Percentiles rank a stretch among this genome's conserved stretches.
These are phyloP conservation scores for Latrodectus hesperus DNA, from an alignment of 2,888 invertebrate genomes.

Conservation along the genomic window DNA sequence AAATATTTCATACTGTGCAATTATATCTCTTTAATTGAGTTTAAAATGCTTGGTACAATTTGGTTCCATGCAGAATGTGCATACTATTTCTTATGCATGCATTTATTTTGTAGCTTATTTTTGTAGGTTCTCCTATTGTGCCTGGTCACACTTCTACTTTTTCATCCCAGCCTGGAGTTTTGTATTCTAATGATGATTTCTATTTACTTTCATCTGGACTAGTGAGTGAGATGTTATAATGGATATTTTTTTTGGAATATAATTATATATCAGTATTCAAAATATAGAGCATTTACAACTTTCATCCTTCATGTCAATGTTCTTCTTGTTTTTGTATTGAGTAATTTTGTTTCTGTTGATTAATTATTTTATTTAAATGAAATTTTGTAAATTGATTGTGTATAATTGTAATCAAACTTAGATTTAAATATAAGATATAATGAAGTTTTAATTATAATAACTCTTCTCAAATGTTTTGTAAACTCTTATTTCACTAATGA, in stretches of 20 bases:
- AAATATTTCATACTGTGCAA: too few species aligned
- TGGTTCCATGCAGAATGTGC: too few species aligned
- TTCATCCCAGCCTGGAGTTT: constrained; percentile 86
- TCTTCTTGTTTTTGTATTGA: too few species aligned
- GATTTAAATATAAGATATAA: background rate
- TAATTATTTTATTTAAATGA: background rate
- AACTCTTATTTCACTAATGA: background rate
- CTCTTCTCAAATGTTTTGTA: background rate
- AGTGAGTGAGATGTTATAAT: constrained; percentile 70
- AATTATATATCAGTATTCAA: too few species aligned
- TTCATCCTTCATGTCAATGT: too few species aligned
- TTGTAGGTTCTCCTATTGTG: constrained; percentile 76
- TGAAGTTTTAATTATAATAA: background rate
- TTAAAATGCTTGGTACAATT: too few species aligned
- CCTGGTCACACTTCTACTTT: constrained; percentile 84
- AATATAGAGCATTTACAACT: too few species aligned
- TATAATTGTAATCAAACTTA: background rate
- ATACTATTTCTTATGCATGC: too few species aligned
- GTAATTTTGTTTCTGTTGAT: too few species aligned
- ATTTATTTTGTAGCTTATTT: background rate
- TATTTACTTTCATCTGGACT: constrained; percentile 75
- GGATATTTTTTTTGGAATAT: too few species aligned
- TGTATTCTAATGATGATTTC: constrained; percentile 77
- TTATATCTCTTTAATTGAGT: too few species aligned
- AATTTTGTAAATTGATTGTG: background rate